These are phyloP conservation scores for Saccostrea glomerata DNA, from an alignment of 1,140 invertebrate genomes.

Conservation along the genomic window DNA sequence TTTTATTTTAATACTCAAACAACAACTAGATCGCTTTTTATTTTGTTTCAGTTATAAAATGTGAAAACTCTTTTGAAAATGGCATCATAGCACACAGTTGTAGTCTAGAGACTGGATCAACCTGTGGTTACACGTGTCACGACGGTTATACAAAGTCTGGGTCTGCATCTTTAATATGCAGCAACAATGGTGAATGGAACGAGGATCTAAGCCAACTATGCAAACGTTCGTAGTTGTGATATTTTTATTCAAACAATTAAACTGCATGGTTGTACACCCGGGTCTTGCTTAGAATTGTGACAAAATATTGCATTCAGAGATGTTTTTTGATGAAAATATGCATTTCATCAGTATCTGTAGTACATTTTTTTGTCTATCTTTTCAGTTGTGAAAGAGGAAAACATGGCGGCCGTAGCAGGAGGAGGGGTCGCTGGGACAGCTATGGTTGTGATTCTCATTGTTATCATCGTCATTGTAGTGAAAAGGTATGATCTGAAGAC, in stretches of 20 bases:
- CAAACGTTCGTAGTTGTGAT: neutral
- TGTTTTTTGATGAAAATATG: neutral
- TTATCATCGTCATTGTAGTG: neutral
- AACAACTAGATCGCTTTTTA: no score
- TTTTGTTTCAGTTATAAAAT: slow-evolving; percentile 18
- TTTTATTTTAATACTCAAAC: no score
- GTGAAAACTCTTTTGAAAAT: neutral
- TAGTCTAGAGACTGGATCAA: neutral
- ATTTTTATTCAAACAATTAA: no score
- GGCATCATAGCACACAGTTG: neutral
- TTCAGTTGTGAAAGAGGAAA: neutral
- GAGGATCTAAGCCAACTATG: neutral
- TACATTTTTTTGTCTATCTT: neutral
- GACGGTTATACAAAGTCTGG: slow-evolving; percentile 3
- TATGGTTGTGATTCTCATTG: neutral
- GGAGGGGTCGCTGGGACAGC: neutral
- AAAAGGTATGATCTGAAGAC: neutral
- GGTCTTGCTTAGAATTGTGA: no score
- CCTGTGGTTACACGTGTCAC: slow-evolving; percentile 29
- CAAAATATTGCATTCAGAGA: no score
- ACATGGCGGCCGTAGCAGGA: neutral
- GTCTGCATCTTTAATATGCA: neutral
- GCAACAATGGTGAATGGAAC: neutral
- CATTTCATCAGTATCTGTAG: neutral
- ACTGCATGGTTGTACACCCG: no score